These are phyloP conservation scores for Labeo catla DNA, from an alignment of 2,113 vertebrate genomes.

Conservation along the genomic window DNA sequence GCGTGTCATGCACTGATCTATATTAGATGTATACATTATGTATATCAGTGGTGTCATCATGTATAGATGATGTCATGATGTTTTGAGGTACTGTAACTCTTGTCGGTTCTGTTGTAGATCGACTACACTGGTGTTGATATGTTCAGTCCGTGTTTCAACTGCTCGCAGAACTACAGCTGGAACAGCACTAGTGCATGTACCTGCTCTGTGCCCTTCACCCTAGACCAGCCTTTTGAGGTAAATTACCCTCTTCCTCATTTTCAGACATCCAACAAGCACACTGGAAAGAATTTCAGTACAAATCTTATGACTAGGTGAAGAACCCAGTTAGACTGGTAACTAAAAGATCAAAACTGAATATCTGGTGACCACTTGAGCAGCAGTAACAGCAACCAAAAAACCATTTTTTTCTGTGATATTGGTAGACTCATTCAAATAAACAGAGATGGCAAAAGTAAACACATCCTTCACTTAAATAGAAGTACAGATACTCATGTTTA, in stretches of 20 bases:
- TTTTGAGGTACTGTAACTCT: background rate
- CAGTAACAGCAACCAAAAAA: background rate
- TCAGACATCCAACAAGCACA: background rate
- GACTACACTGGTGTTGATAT: slow-evolving; percentile 90
- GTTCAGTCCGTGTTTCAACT: slow-evolving; percentile 84
- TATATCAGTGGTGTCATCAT: background rate
- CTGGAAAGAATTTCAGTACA: background rate
- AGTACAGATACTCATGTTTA: too few relatives aligned
- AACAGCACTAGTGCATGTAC: slow-evolving; percentile 78
- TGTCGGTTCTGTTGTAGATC: slow-evolving; percentile 77
- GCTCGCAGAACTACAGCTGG: slow-evolving; percentile 80
- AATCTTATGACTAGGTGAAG: too few relatives aligned
- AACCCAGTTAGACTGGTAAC: too few relatives aligned
- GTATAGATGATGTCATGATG: background rate
- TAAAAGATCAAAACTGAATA: background rate
- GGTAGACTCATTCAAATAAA: too few relatives aligned
- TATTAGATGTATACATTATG: too few relatives aligned
- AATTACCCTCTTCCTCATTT: background rate
- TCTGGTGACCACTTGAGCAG: background rate
- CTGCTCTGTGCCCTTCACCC: slow-evolving; percentile 84
- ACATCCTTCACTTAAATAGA: too few relatives aligned
- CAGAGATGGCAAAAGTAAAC: too few relatives aligned
- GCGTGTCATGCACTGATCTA: too few relatives aligned
- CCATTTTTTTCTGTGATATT: too few relatives aligned
- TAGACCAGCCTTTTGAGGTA: slow-evolving; percentile 92